A percentile compares a stretch with the other conserved stretches of the same genome.
phyloP scores from a whole-genome alignment of 2,797 vertebrate species.

The Gila robusta region DNA sequence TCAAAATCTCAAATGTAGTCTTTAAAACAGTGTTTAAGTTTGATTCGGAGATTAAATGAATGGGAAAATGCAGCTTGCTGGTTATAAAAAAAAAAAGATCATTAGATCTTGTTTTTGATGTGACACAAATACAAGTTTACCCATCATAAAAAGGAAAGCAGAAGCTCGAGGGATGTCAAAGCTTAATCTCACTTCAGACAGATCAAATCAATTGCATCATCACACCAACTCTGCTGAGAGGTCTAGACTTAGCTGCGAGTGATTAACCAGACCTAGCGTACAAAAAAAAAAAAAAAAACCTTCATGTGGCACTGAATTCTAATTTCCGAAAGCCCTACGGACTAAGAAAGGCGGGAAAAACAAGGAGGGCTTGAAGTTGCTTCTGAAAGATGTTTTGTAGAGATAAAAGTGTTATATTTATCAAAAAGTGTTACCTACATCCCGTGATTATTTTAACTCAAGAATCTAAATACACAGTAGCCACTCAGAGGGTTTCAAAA shows the following conservation, averaged over 20 bases:
- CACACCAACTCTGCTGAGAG: slow-evolving; percentile 48
- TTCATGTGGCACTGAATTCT: slow-evolving; percentile 53
- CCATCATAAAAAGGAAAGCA: slow-evolving; percentile 31
- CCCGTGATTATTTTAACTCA: slow-evolving; percentile 44
- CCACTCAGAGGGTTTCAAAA: slow-evolving; percentile 29
- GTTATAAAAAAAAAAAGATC: not conserved
- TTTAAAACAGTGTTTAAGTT: slow-evolving; percentile 9
- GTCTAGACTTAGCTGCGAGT: slow-evolving; percentile 45
- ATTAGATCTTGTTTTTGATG: slow-evolving; percentile 40
- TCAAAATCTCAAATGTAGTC: not conserved
- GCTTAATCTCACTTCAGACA: slow-evolving; percentile 51
- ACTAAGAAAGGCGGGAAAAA: slow-evolving; percentile 52
- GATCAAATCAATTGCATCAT: slow-evolving; percentile 52
- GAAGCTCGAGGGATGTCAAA: slow-evolving; percentile 30
- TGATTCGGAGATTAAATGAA: slow-evolving; percentile 15
- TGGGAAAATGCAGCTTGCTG: slow-evolving; percentile 12
- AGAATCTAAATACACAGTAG: slow-evolving; percentile 16
- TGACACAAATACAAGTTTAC: slow-evolving; percentile 29
- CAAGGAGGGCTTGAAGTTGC: slow-evolving; percentile 37
- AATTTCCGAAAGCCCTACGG: slow-evolving; percentile 58
- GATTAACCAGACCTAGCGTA: slow-evolving; percentile 54
- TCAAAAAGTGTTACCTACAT: slow-evolving; percentile 39
- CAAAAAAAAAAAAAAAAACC: slow-evolving; percentile 36
- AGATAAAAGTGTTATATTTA: slow-evolving; percentile 56
- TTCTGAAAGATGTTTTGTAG: slow-evolving; percentile 54